These are phyloP conservation scores for Ischnura elegans DNA, from an alignment of 2,888 invertebrate genomes.

Conservation along the genomic window DNA sequence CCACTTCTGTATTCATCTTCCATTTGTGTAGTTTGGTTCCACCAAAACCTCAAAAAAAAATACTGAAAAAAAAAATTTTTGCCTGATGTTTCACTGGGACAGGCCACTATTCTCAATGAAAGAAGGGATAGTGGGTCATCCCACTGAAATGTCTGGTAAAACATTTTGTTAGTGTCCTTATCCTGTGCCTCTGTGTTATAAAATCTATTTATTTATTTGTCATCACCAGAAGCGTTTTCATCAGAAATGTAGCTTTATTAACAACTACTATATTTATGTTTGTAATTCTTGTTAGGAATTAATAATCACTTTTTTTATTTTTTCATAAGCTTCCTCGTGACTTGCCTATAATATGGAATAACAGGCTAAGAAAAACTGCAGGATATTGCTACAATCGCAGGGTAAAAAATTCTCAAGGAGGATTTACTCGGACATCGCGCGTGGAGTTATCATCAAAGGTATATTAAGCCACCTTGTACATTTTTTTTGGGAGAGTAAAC, in stretches of 20 bases:
- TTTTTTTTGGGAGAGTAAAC: no score
- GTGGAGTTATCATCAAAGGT: slow-evolving; percentile 93
- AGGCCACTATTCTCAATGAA: no score
- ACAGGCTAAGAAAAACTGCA: slow-evolving; percentile 90
- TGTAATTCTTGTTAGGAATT: background rate
- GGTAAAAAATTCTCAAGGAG: slow-evolving; percentile 76
- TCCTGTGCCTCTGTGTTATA: no score
- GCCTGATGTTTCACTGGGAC: no score
- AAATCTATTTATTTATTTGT: no score
- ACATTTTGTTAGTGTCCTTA: no score
- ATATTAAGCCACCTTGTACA: slow-evolving; percentile 75
- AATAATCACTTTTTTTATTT: background rate
- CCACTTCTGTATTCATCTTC: no score
- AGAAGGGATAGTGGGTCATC: no score
- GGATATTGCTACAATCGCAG: slow-evolving; percentile 82
- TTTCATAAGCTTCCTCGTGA: slow-evolving; percentile 81
- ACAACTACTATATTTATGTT: background rate
- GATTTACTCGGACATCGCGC: slow-evolving; percentile 80
- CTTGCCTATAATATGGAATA: slow-evolving; percentile 88
- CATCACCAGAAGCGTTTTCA: background rate
- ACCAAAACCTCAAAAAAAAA: no score
- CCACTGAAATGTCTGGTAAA: no score
- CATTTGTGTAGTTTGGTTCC: no score
- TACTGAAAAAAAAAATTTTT: no score
- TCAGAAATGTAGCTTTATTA: background rate